phyloP scores from a whole-genome alignment of 1,140 invertebrate species.

The Diorhabda carinulata region DNA sequence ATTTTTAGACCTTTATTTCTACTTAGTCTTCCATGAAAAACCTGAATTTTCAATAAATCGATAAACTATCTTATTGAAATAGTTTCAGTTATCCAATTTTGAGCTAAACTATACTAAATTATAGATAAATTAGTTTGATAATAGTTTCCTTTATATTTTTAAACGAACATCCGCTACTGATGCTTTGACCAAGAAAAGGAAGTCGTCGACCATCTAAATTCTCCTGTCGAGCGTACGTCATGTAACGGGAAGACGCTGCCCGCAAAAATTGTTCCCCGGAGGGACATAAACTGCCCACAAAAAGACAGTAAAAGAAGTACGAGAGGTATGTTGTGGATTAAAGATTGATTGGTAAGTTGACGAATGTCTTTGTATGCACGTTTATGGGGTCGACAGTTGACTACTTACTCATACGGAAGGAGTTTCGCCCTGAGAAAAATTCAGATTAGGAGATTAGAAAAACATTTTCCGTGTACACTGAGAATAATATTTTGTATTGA shows the following conservation, averaged over 20 bases:
- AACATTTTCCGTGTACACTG: too few species aligned
- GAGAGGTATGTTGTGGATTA: neutral
- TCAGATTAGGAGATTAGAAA: too few species aligned
- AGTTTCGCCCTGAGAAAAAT: too few species aligned
- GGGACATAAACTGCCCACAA: neutral
- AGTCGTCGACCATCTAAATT: neutral
- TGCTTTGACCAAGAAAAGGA: neutral
- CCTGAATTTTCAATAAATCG: too few species aligned
- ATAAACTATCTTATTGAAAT: too few species aligned
- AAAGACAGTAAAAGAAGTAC: neutral
- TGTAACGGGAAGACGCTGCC: neutral
- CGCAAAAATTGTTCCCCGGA: neutral
- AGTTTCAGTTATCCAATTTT: too few species aligned
- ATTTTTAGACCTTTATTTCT: too few species aligned
- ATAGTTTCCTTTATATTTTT: neutral
- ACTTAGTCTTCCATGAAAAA: too few species aligned
- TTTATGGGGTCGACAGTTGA: neutral
- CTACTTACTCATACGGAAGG: neutral
- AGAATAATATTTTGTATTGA: too few species aligned
- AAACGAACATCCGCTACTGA: neutral
- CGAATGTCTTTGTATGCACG: neutral
- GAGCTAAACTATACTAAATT: too few species aligned
- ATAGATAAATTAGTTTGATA: neutral
- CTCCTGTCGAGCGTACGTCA: neutral
- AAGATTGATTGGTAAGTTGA: constrained; percentile 2